These are phyloP conservation scores for Threskiornis aethiopicus DNA, from an alignment of 2,797 vertebrate species.

Conservation along the genomic window DNA sequence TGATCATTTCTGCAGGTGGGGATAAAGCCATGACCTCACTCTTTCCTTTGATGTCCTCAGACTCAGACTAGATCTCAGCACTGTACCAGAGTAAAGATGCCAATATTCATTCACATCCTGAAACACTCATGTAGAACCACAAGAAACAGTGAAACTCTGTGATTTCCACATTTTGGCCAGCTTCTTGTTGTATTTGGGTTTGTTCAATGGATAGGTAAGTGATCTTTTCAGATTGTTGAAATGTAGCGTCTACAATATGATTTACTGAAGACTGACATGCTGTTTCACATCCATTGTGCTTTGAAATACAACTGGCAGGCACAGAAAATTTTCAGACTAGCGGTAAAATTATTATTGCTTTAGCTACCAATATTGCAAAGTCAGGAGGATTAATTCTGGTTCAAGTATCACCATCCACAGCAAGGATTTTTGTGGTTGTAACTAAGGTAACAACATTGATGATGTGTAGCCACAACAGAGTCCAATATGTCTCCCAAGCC, in stretches of 20 bases:
- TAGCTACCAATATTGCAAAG: background rate
- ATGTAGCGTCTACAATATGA: background rate
- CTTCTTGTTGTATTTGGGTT: background rate
- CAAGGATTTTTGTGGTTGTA: background rate
- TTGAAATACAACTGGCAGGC: background rate
- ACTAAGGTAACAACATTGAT: background rate
- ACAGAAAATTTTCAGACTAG: background rate
- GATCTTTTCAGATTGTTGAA: background rate
- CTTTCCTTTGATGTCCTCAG: background rate
- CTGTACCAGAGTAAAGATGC: background rate
- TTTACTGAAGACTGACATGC: background rate
- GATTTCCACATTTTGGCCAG: background rate
- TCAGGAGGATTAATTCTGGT: background rate
- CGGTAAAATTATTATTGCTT: background rate
- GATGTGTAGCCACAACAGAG: background rate
- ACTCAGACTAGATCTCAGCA: background rate
- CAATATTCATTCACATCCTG: background rate
- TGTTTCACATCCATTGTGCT: background rate
- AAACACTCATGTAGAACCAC: background rate
- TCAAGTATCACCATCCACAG: background rate
- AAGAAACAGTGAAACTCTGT: background rate
- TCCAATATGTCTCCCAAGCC: background rate
- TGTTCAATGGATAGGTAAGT: background rate
- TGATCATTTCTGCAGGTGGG: background rate
- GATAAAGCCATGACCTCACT: rapidly evolving